Percentiles rank a stretch among this genome's conserved stretches.
These are phyloP conservation scores for Lamellibrachia luymesi DNA, from an alignment of 1,140 invertebrate species.

Conservation along the genomic window DNA sequence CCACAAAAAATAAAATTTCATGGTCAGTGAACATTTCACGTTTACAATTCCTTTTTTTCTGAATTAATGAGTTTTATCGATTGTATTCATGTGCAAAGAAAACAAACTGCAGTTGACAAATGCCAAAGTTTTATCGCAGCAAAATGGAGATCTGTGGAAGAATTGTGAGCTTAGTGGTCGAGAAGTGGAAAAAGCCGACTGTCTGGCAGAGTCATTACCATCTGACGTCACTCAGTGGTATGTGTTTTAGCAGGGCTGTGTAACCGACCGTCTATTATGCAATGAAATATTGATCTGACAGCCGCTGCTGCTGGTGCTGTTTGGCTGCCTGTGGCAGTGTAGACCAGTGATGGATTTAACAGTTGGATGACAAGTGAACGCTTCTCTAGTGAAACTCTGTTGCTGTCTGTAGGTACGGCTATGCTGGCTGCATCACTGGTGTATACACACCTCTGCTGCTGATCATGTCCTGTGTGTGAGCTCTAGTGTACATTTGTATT, in stretches of 20 bases:
- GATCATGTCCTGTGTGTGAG: background rate
- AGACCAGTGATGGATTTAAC: background rate
- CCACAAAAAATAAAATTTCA: background rate
- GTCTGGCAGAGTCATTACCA: background rate
- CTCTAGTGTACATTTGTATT: background rate
- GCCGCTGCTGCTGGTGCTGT: background rate
- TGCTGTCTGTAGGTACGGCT: background rate
- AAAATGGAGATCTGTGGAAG: background rate
- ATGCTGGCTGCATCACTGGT: background rate
- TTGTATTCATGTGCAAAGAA: background rate
- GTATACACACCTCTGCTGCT: background rate
- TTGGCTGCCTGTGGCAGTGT: background rate
- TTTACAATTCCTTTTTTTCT: background rate
- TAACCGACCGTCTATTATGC: background rate
- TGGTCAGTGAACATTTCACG: background rate
- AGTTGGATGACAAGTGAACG: constrained; percentile 4
- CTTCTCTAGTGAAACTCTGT: background rate
- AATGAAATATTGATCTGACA: constrained; percentile 5
- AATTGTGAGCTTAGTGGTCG: background rate
- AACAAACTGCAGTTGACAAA: background rate
- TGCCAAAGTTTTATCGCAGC: background rate
- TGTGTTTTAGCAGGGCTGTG: background rate
- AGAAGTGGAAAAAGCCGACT: background rate
- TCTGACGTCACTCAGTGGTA: background rate
- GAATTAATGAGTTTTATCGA: background rate